Evolutionary conservation across 1,140 invertebrate genomes (phyloP).

Genomic region (Rhyzopertha dominica): DNA sequence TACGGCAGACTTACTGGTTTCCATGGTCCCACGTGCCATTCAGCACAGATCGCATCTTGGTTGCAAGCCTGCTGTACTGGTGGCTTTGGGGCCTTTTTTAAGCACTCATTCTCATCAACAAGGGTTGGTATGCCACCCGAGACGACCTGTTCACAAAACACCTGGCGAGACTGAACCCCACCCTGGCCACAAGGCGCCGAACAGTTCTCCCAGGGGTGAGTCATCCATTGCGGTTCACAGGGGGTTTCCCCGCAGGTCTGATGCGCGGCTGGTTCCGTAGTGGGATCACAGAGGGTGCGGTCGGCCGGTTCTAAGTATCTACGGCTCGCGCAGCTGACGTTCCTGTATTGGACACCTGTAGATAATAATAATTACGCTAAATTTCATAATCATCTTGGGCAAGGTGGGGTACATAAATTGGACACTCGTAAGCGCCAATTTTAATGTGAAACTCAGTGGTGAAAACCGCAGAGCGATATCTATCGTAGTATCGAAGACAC

Average conservation of each 20-base stretch:
- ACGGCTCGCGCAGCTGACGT: slow-evolving; percentile 66
- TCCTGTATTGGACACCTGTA: slow-evolving; percentile 66
- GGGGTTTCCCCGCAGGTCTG: slow-evolving; percentile 69
- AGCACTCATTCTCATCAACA: slow-evolving; percentile 71
- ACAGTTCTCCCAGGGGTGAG: slow-evolving; percentile 78
- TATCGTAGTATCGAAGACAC: too few species aligned
- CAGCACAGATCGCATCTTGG: slow-evolving; percentile 68
- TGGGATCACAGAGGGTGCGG: slow-evolving; percentile 71
- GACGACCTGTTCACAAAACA: slow-evolving; percentile 74
- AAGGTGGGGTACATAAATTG: too few species aligned
- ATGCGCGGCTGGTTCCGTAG: slow-evolving; percentile 59
- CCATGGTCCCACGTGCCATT: slow-evolving; percentile 82
- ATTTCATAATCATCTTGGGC: too few species aligned
- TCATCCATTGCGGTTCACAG: slow-evolving; percentile 80
- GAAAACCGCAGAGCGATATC: too few species aligned
- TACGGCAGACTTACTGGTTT: slow-evolving; percentile 63
- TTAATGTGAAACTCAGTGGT: too few species aligned
- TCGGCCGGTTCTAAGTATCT: slow-evolving; percentile 64
- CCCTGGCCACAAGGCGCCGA: slow-evolving; percentile 73
- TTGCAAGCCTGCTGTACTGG: slow-evolving; percentile 68
- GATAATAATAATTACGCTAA: slow-evolving; percentile 14
- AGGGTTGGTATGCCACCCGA: slow-evolving; percentile 57
- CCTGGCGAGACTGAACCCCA: slow-evolving; percentile 62
- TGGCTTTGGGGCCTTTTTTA: slow-evolving; percentile 64
- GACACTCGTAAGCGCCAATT: too few species aligned